Base-by-base conservation (phyloP, 2,113 vertebrate species). In the Phalacrocorax carbo region DNA sequence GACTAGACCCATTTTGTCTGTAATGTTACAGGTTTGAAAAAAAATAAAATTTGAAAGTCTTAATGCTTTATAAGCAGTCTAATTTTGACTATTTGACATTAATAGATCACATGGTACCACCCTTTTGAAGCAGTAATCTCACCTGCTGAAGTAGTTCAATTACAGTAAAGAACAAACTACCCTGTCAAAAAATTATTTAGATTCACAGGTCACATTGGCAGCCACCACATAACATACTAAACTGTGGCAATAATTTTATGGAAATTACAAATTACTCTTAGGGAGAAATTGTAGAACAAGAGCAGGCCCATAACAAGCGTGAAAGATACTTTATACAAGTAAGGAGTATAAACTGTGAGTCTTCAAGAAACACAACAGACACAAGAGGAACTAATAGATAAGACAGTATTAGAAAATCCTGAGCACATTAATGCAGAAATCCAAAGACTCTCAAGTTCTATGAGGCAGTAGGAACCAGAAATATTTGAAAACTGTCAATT, bases 341-440 rank as follows among this genome's bases (percentile, higher is more conserved):
- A 64, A 78, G 29, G 8, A 82, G 15, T 20, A 62, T 52, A 87
- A 91, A 75, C 57, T 26, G 22, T 6, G 4, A 77, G 34, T 29
- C 15, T 82, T 87, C n/a, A 79, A 36, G 57, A 91, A 93, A 75
- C 17, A 60, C 7, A 82, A 87, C 32, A 85, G 20, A n/a, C 65
- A 55, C 75, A 19, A 23, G 38, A 96, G n/a, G 34, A 91, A 78
- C 13, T 18, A 89, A 57, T 6, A 84, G 51, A 52, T n/a, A 94
- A 84, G 13, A 58, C 23, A 38, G 30, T 40, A 58, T 49, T 60
- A 78, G 42, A 29, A 88, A 79, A 83, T 75, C 0, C 16, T 76
- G 36, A 89, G 78, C 44, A 89, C 65, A 94, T 82, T 89, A 87
- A 90, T 79, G 55, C 82, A 89, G 65, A 94, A 91, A 87, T 71